These are phyloP conservation scores for Rhynchomys soricoides DNA, from an alignment of 2,113 vertebrate species.

Conservation along the genomic window DNA sequence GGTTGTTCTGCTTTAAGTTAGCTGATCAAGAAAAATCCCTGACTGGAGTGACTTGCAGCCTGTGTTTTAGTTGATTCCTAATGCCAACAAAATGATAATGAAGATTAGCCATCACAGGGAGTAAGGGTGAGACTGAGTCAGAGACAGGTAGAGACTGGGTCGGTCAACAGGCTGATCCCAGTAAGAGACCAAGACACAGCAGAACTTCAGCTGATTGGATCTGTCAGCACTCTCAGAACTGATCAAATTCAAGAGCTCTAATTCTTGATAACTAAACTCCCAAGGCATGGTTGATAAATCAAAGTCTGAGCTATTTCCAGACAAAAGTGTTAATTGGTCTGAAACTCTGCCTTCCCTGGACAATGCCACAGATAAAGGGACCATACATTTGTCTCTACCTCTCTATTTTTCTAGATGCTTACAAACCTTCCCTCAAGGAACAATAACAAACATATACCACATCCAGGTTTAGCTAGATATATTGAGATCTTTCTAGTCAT, in stretches of 20 bases:
- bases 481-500: neutral
- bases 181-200: neutral
- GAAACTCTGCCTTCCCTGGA: neutral
- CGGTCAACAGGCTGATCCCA: neutral
- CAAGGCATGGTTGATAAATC: neutral
- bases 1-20: neutral
- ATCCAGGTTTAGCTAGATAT: neutral
- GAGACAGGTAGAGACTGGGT: neutral
- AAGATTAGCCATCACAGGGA: neutral
- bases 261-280: neutral
- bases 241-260: neutral
- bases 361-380: neutral
- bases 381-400: neutral
- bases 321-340: constrained; percentile 7
- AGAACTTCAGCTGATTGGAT: neutral
- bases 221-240: neutral
- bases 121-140: neutral
- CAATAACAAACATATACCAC: neutral
- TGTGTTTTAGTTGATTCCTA: neutral
- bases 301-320: constrained; percentile 27
- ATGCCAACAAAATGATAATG: neutral
- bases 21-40: neutral
- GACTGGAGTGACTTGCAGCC: neutral
- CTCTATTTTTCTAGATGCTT: constrained; percentile 25
- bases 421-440: neutral